These are phyloP conservation scores for Hypsibius dujardini DNA, from an alignment of 1,140 invertebrate species.

Conservation along the genomic window DNA sequence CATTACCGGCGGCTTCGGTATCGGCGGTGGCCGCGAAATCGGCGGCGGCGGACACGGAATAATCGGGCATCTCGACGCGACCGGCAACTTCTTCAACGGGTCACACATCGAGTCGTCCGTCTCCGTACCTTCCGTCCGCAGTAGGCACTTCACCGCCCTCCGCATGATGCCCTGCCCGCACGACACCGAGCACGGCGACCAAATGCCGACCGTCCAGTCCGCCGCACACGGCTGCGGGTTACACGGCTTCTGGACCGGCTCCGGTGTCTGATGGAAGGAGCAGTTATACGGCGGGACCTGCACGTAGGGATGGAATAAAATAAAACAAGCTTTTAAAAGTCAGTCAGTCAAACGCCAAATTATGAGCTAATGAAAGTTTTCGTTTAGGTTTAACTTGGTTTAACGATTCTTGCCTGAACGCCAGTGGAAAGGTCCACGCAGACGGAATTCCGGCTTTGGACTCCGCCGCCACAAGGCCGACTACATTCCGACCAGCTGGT, in stretches of 20 bases:
- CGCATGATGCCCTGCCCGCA: constrained; percentile 59
- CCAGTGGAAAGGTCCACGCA: constrained; percentile 37
- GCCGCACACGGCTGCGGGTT: constrained; percentile 33
- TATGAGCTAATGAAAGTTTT: too few species aligned
- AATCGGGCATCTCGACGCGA: background rate
- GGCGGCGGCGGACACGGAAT: constrained; percentile 13
- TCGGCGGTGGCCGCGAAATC: background rate
- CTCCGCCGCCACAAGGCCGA: constrained; percentile 46
- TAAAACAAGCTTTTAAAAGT: too few species aligned
- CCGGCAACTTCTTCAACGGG: background rate
- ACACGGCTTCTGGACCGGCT: constrained; percentile 24
- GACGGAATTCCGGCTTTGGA: constrained; percentile 39
- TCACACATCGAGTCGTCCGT: background rate
- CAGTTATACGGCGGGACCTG: constrained; percentile 15
- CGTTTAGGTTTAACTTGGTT: too few species aligned
- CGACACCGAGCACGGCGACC: constrained; percentile 59
- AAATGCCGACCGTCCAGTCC: constrained; percentile 42
- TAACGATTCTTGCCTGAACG: too few species aligned
- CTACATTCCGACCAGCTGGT: constrained; percentile 46
- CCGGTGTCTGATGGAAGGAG: constrained; percentile 10
- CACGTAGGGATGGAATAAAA: too few species aligned
- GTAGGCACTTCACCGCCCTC: constrained; percentile 4
- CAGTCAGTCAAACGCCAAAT: too few species aligned
- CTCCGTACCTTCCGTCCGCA: constrained; percentile 6
- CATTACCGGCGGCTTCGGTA: background rate